These are phyloP conservation scores for Channa argus DNA, from an alignment of 2,113 vertebrate genomes.

Conservation along the genomic window DNA sequence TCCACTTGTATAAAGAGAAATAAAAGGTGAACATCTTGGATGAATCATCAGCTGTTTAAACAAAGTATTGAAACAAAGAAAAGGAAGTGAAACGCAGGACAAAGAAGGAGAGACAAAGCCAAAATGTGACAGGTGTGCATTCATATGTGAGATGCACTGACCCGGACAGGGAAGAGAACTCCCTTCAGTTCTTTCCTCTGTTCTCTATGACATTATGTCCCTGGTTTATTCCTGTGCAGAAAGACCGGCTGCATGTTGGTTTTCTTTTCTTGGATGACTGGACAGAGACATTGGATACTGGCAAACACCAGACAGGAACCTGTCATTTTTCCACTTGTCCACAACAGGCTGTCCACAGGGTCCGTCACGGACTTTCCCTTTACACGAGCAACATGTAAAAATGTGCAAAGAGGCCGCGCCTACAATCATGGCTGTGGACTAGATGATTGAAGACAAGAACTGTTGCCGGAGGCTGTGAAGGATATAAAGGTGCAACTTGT, in stretches of 20 bases:
- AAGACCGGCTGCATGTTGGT: constrained; percentile 35
- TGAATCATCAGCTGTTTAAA: neutral
- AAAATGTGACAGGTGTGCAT: constrained; percentile 56
- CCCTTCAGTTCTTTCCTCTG: constrained; percentile 17
- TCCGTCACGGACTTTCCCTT: constrained; percentile 1
- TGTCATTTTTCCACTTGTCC: constrained; percentile 72
- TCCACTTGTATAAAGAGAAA: too few relatives aligned
- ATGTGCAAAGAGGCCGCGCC: too few relatives aligned
- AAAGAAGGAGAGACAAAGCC: constrained; percentile 7
- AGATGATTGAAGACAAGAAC: too few relatives aligned
- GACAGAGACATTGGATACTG: constrained; percentile 56
- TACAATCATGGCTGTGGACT: too few relatives aligned
- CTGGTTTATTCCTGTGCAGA: constrained; percentile 30
- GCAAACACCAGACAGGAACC: constrained; percentile 55
- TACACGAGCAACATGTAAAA: neutral
- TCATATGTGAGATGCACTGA: constrained; percentile 63
- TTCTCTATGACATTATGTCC: constrained; percentile 9
- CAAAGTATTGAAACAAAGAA: constrained; percentile 2
- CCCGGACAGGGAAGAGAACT: constrained; percentile 53
- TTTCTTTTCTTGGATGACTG: constrained; percentile 68
- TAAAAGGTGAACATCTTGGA: neutral
- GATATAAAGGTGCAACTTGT: too few relatives aligned
- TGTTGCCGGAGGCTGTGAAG: too few relatives aligned
- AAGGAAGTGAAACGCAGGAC: neutral
- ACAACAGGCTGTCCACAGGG: constrained; percentile 39